phyloP scores from a whole-genome alignment of 1,140 invertebrate species.

The Harpegnathos saltator region DNA sequence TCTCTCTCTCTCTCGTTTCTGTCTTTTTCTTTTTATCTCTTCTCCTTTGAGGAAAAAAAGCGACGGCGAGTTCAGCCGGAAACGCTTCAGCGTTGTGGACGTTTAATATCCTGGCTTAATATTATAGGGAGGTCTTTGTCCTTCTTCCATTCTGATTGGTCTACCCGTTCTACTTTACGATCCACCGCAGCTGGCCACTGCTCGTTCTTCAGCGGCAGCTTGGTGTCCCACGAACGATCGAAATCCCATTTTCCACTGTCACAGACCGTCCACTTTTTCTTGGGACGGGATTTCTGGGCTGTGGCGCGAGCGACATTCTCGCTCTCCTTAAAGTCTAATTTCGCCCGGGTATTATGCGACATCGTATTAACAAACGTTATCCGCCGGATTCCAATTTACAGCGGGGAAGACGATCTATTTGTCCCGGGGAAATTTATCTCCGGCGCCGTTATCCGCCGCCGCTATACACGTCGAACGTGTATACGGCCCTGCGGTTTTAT shows the following conservation, averaged over 20 bases:
- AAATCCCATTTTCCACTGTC: slow-evolving; percentile 77
- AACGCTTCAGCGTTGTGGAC: slow-evolving; percentile 63
- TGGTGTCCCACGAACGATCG: slow-evolving; percentile 68
- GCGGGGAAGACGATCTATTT: slow-evolving; percentile 24
- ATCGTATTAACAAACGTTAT: slow-evolving; percentile 53
- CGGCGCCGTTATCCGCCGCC: no score
- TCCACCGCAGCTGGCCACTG: slow-evolving; percentile 66
- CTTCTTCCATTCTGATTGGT: slow-evolving; percentile 65
- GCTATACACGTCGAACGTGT: no score
- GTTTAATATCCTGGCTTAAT: slow-evolving; percentile 76
- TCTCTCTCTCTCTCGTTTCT: neutral
- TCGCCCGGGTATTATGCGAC: slow-evolving; percentile 57
- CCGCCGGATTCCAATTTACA: slow-evolving; percentile 48
- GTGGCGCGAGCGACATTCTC: slow-evolving; percentile 44
- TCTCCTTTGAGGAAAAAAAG: neutral
- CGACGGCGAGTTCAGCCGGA: slow-evolving; percentile 51
- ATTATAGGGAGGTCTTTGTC: slow-evolving; percentile 70
- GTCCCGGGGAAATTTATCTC: neutral
- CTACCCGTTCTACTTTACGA: slow-evolving; percentile 67
- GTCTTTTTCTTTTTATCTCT: neutral
- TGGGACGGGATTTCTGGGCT: slow-evolving; percentile 57
- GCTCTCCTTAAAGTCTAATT: slow-evolving; percentile 69
- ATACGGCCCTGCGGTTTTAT: no score
- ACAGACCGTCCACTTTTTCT: slow-evolving; percentile 66
- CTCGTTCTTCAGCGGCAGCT: slow-evolving; percentile 65